These are phyloP conservation scores for Antechinus flavipes DNA, from an alignment of 2,113 vertebrate species.

Conservation along the genomic window DNA sequence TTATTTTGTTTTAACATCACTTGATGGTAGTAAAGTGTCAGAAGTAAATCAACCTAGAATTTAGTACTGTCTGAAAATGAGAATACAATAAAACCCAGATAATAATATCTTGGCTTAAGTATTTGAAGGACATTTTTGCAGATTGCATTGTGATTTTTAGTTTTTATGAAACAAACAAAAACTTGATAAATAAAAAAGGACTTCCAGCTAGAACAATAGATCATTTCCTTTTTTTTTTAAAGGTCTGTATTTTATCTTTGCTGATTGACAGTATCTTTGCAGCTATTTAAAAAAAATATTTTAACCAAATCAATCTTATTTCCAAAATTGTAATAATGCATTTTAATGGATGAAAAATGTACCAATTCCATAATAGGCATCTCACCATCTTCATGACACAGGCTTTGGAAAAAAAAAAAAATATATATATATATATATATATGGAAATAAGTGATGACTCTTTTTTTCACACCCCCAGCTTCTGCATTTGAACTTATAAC, in stretches of 20 bases:
- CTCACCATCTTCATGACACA: not conserved
- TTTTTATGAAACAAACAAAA: slow-evolving; percentile 42
- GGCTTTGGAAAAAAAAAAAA: not conserved
- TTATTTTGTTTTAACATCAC: slow-evolving; percentile 1
- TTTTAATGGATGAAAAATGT: not conserved
- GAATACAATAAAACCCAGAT: not conserved
- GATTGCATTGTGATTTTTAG: slow-evolving; percentile 6
- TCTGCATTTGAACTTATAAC: slow-evolving; percentile 48
- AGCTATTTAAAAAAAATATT: not conserved
- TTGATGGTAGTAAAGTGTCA: not conserved
- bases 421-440: too few species aligned
- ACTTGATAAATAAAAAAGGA: slow-evolving; percentile 52
- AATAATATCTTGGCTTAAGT: slow-evolving; percentile 18
- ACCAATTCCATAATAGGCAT: not conserved
- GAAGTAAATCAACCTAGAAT: not conserved
- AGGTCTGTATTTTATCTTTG: slow-evolving; percentile 37
- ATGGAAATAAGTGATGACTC: not conserved
- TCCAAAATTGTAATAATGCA: not conserved
- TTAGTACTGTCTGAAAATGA: not conserved
- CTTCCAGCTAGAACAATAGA: slow-evolving; percentile 60
- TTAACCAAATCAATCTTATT: not conserved
- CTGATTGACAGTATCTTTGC: slow-evolving; percentile 39
- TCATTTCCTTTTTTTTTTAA: slow-evolving; percentile 60
- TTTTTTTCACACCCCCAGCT: not conserved
- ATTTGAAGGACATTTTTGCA: not conserved